Evolutionary conservation across 92 coral and sea anemone species (phyloP), one percentile per base, ranked within the genome.

Genomic region (Porites evermanni): DNA sequence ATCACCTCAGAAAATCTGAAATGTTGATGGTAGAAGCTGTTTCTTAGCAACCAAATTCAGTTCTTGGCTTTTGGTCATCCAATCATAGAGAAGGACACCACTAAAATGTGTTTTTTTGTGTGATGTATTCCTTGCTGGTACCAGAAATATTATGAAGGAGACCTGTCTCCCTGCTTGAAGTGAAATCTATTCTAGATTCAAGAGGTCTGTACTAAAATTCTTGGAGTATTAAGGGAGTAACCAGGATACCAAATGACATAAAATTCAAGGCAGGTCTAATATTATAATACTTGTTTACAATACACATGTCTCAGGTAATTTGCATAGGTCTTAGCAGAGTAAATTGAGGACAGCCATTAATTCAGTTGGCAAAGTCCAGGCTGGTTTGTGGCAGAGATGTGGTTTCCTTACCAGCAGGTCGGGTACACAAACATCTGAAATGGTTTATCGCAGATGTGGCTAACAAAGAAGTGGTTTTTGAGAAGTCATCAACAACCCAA

Each of bases 41-140:
- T 83, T 32, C 87, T 63, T 73, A 83, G 80, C 87, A 83, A 83
- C 87, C 6, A 19, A 63, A 50, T 9, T 74, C 7, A 73, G 9
- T 13, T 24, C 64, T 50, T 7, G 53, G 51, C 65, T 18, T 13
- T 14, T 14, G 24, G 21, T 29, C 77, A 73, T 73, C 87, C 87
- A 83, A 83, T 83, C 72, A 83, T 23, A 13, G 17, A 12, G 53
- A 8, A 9, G 53, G 53, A 61, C 63, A 60, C 74, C 18, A 50
- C 18, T 10, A 51, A 61, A 66, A 38, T 38, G 80, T 74, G 87
- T 24, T 72, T 73, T 44, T 38, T 72, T 51, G 73, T 73, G 87
- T 83, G 64, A 72, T 70, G 70, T 64, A 24, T 83, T 83, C 18
- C 8, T 20, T 19, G 54, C 87, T 72, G 87, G 87, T 83, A 83